Evolutionary conservation across 2,113 vertebrate species (phyloP).

Genomic region (Tetrao urogallus): DNA sequence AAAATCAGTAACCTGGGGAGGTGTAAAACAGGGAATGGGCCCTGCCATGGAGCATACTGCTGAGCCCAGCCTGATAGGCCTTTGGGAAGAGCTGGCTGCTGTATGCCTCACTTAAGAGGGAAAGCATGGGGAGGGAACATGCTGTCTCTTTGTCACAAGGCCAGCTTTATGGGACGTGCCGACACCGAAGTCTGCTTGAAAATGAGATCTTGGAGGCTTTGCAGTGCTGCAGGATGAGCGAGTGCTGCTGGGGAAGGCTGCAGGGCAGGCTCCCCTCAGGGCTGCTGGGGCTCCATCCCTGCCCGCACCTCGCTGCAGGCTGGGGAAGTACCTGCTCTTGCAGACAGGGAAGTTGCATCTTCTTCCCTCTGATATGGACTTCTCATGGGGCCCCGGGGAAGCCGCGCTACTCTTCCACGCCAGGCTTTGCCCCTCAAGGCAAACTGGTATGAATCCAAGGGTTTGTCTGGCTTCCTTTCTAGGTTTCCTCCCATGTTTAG

Average conservation of each 20-base stretch:
- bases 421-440: neutral
- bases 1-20: constrained; percentile 47
- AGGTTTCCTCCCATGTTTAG: constrained; percentile 40
- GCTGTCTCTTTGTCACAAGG: neutral
- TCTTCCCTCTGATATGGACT: constrained; percentile 22
- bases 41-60: fast-evolving
- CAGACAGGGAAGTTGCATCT: constrained; percentile 38
- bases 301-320: neutral
- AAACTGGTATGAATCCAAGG: constrained; percentile 8
- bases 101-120: fast-evolving
- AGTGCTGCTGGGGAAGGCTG: neutral
- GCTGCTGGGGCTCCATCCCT: neutral
- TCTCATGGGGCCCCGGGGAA: fast-evolving
- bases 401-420: neutral
- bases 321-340: constrained; percentile 29
- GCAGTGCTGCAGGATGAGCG: neutral
- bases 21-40: neutral
- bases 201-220: neutral
- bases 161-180: neutral
- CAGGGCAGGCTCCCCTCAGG: neutral
- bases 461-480: constrained; percentile 47
- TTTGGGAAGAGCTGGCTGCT: neutral
- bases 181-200: neutral
- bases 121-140: neutral
- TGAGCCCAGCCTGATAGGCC: neutral